Evolutionary conservation across 2,888 invertebrate species (phyloP), one percentile per base, ranked within the genome.

Genomic region (Neelides folsomi): DNA sequence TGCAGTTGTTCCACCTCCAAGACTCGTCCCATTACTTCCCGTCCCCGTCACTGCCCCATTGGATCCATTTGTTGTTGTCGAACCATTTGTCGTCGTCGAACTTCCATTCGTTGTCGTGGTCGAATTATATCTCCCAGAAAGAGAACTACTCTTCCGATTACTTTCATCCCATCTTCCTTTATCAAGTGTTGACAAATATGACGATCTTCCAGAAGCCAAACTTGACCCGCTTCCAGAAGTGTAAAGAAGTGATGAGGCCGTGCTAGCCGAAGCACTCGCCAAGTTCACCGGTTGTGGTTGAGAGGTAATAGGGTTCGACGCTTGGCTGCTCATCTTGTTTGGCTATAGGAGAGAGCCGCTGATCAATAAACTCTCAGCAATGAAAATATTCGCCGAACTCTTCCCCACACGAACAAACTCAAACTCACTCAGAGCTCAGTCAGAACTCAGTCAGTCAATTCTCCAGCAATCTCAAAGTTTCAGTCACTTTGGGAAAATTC

Each of bases 161-260:
- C 55, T 53, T 48, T 63, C 63, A 46, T 63, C 63, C 59, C 58
- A 58, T 43, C 60, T 53, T 45, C 44, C 53, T 53, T 60, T 62
- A 54, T 62, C 63, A 35, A 59, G 19, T 19, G 51, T 54, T 4
- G 36, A 27, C 51, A 42, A 52, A 38, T 51, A 38, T 3, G n/a
- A 13, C 3, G n/a, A 38, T 34, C 40, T 40, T 57, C 52, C 42
- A 50, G 50, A 38, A 55, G 44, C 53, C 27, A 53, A 52, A 49
- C 35, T 49, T 38, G 51, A 40, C 16, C 44, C 35, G 8, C 48
- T 34, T 18, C 58, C 54, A 48, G 55, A 49, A 8, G 58, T 56
- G 49, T 59, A 60, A 43, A 64, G 39, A 36, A 62, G 51, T 5
- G 62, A 62, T 7, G 58, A 56, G 8, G 61, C 62, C 34, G 63